Base-by-base conservation (phyloP, 1,140 invertebrate genomes). In the Drosophila nikananu region DNA sequence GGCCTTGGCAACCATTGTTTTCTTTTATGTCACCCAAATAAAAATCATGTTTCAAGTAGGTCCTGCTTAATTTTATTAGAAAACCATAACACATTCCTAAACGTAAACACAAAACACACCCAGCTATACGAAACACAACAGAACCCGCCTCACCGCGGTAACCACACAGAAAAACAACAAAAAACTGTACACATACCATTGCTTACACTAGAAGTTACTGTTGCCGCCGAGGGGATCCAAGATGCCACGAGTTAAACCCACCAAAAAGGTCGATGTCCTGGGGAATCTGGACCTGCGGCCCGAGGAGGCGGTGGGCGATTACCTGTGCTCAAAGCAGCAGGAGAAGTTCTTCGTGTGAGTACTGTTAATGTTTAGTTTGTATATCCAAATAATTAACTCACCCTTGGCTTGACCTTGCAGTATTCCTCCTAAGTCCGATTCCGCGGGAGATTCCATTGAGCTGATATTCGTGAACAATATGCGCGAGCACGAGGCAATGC, bases 171-270 rank as follows among this genome's bases (percentile, higher is more conserved):
- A 55, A 57, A 19, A 5, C 19, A n/a, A n/a, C n/a, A 58, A 39
- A 19, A 21, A 21, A 39, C 7, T 21, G 7, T 15, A 46, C 15
- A 55, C 46, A 27, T 25, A 0, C 19, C 37, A 27, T 60, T 59
- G 5, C 44, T 32, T 48, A 37, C n/a, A 27, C 41, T 58, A 30
- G 25, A 73, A 68, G 48, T 52, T 30, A 41, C 32, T 58, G 17
- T 19, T 49, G 19, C 25, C 46, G n/a, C 6, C 48, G 13, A 58
- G 65, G 17, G 42, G 42, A 46, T 70, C 67, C 55, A 66, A 61
- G 63, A 93, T 93, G 92, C 91, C 92, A 21, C 91, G 91, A 13
- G 80, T 73, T 9, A 93, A 92, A 35, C 92, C 92, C 3, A 93
- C 92, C 35, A 83, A 72, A 2, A 91, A 72, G 49, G 35, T 93